A percentile compares a stretch with the other conserved stretches of the same genome.
These are phyloP conservation scores for Byasa hedistus DNA, from an alignment of 2,888 invertebrate genomes.

Conservation along the genomic window DNA sequence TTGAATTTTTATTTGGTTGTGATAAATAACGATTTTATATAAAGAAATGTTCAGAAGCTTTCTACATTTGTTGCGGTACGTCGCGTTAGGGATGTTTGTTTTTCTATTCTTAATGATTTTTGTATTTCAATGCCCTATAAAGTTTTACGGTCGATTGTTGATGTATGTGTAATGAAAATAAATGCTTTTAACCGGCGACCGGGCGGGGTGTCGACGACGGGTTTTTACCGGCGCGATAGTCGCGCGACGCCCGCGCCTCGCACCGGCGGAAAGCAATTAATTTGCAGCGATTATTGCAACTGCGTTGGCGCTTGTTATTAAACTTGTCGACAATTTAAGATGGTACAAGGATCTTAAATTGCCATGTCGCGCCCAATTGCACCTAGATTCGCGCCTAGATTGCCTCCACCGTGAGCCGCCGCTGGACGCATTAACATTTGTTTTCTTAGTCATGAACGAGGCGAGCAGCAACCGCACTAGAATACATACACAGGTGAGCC, in stretches of 20 bases:
- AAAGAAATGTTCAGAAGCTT: too few relatives aligned
- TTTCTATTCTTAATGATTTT: background rate
- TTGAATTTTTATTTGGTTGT: too few relatives aligned
- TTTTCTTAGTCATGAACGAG: slow-evolving; percentile 62
- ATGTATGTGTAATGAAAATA: slow-evolving; percentile 15
- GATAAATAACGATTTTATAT: too few relatives aligned
- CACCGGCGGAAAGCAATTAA: slow-evolving; percentile 61
- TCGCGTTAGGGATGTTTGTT: too few relatives aligned
- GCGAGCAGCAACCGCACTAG: slow-evolving; percentile 52
- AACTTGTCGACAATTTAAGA: slow-evolving; percentile 77
- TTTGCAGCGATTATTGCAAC: slow-evolving; percentile 71
- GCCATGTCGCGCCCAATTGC: slow-evolving; percentile 67
- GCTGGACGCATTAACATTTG: slow-evolving; percentile 57
- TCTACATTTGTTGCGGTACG: too few relatives aligned
- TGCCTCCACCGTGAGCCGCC: slow-evolving; percentile 60
- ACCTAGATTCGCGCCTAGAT: slow-evolving; percentile 61
- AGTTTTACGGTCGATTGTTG: slow-evolving; percentile 26
- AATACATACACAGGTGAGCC: slow-evolving; percentile 62
- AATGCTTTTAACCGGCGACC: background rate
- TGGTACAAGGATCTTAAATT: slow-evolving; percentile 73
- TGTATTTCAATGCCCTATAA: slow-evolving; percentile 26
- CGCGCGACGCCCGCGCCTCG: slow-evolving; percentile 52
- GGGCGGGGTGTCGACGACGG: slow-evolving; percentile 5
- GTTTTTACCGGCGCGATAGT: slow-evolving; percentile 27
- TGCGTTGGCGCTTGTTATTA: slow-evolving; percentile 72